Evolutionary conservation across 1,140 invertebrate genomes (phyloP).

Genomic region (Parapsyche elsis): DNA sequence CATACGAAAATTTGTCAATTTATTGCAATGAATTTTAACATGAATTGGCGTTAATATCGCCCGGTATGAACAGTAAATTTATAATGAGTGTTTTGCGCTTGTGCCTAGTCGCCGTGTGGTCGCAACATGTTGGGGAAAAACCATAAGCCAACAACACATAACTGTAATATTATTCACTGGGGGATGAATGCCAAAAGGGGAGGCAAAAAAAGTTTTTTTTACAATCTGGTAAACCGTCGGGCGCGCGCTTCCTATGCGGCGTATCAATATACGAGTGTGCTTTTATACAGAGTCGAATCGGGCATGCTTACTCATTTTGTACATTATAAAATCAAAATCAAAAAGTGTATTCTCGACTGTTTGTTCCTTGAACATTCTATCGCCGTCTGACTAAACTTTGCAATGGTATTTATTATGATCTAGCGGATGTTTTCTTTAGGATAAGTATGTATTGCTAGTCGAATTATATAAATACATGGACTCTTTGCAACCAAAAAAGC

Average conservation of each 20-base stretch:
- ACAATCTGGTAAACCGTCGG: conserved; percentile 37
- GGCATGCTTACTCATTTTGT: not conserved
- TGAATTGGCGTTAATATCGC: not conserved
- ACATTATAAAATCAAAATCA: too few species aligned
- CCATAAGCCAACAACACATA: conserved; percentile 11
- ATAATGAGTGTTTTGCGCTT: not conserved
- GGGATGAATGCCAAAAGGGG: conserved; percentile 19
- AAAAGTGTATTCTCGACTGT: too few species aligned
- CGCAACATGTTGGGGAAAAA: conserved; percentile 26
- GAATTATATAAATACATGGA: too few species aligned
- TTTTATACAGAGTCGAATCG: conserved; percentile 15
- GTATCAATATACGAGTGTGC: conserved; percentile 11
- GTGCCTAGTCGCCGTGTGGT: conserved; percentile 28
- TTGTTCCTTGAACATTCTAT: too few species aligned
- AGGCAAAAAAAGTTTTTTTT: conserved; percentile 23
- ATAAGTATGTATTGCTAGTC: too few species aligned
- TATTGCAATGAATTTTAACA: not conserved
- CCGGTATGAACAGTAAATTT: too few species aligned
- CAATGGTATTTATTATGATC: too few species aligned
- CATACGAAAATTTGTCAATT: too few species aligned
- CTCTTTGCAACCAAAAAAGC: too few species aligned
- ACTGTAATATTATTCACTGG: conserved; percentile 28
- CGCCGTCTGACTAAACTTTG: too few species aligned
- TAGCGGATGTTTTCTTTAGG: too few species aligned
- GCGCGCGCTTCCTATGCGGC: conserved; percentile 9